Conservation (phyloP, 2,113 vertebrate species). For the Alethe castanea region DNA sequence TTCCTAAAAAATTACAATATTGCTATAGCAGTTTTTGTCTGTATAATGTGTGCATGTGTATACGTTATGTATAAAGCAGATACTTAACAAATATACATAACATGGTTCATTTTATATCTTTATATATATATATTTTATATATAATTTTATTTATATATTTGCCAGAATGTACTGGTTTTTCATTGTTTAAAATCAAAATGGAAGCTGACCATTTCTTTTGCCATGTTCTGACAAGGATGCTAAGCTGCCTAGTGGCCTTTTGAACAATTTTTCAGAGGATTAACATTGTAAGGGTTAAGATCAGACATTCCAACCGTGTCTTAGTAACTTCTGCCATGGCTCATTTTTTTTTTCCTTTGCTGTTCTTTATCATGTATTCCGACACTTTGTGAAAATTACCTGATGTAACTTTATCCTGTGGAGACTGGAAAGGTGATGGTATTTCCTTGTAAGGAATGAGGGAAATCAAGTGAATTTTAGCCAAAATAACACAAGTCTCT, state of each 20-base stretch:
- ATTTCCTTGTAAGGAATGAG: neutral
- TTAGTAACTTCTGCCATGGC: neutral
- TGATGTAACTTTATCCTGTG: neutral
- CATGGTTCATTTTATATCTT: neutral
- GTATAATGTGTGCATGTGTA: rapidly evolving
- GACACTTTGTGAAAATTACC: neutral
- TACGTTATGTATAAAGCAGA: neutral
- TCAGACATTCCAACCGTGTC: no score
- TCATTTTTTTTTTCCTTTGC: neutral
- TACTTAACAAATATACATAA: neutral
- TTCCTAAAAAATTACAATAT: neutral
- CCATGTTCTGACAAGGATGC: neutral
- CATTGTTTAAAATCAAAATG: neutral
- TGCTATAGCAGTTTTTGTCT: neutral
- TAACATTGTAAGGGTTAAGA: neutral
- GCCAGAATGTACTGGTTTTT: neutral
- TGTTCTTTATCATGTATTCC: neutral
- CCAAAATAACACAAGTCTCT: rapidly evolving
- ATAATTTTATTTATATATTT: neutral
- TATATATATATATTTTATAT: neutral
- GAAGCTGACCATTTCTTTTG: neutral
- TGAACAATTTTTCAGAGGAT: neutral
- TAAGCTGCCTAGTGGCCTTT: neutral
- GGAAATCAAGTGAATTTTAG: neutral
- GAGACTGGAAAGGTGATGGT: neutral